Evolutionary conservation across 2,113 vertebrate species (phyloP).

Genomic region (Laticauda laticaudata): DNA sequence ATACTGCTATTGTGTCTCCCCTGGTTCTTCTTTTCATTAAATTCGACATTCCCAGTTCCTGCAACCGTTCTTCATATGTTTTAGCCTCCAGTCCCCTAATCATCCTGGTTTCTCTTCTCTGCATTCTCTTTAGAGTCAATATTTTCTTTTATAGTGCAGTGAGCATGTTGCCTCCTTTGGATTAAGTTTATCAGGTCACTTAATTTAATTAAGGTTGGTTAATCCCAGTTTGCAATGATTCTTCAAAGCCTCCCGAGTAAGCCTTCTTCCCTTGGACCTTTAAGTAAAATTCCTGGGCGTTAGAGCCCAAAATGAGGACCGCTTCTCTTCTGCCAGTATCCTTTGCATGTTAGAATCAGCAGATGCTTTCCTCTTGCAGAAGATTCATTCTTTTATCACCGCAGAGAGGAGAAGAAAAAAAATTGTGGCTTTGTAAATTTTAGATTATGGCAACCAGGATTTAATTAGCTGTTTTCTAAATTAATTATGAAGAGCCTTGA

Average conservation of each 20-base stretch:
- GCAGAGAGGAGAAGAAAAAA: slow-evolving; percentile 27
- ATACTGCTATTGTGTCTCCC: too few species aligned
- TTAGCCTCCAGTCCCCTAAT: too few species aligned
- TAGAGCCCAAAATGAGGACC: background rate
- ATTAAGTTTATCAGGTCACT: background rate
- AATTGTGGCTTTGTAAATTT: slow-evolving; percentile 51
- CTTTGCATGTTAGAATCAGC: slow-evolving; percentile 12
- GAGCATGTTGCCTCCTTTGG: background rate
- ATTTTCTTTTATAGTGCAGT: too few species aligned
- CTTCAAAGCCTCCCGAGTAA: background rate
- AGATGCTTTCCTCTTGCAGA: slow-evolving; percentile 50
- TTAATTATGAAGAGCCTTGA: slow-evolving; percentile 71
- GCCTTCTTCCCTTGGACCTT: background rate
- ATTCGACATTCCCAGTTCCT: too few species aligned
- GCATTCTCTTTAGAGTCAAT: too few species aligned
- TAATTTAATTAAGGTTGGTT: background rate
- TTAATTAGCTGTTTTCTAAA: slow-evolving; percentile 71
- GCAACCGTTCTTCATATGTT: too few species aligned
- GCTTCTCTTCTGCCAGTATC: background rate
- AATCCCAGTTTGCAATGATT: background rate
- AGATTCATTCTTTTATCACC: slow-evolving; percentile 42
- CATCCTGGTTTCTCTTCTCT: too few species aligned
- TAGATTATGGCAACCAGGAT: slow-evolving; percentile 59
- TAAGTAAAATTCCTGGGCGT: background rate
- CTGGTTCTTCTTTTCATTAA: too few species aligned